Base-by-base conservation (phyloP, 1,140 invertebrate genomes). In the Potamilus streckersoni region DNA sequence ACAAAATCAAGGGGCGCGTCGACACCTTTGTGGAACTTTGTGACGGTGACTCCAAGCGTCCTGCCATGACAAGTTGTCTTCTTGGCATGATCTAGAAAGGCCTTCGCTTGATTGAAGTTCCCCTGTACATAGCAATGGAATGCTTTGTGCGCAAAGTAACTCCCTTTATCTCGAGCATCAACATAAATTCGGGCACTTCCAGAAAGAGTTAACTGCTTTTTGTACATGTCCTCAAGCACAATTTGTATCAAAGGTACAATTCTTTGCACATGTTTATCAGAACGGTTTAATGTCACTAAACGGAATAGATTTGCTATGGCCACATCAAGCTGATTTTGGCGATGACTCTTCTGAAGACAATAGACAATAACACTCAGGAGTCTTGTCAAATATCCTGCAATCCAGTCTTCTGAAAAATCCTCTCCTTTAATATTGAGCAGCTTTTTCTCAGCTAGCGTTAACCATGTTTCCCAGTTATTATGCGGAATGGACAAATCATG, bases 1-100 rank as follows among this genome's bases (percentile, higher is more conserved):
- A 68, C 38, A 56, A n/a, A 68, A 19, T 68, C 66, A 56, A 68
- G 66, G 14, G 66, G 66, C 5, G 8, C 17, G 49, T 68, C 66
- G 1, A 68, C 19, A 14, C 55, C 66, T 19, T n/a, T 56, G 49
- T 68, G 55, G 19, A 68, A 68, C 20, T 68, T 68, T 19, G 66
- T 68, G 19, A 68, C 19, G 20, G 66, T 19, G 11, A 68, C 49
- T 55, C 66, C 66, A 68, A 68, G 1, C 0, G 66, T 68, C 1
- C 27, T 56, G 55, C 5, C 27, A 20, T 38, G 8, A 16, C 20
- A n/a, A 1, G 13, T 20, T 16, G 49, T n/a, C 19, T 68, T 8
- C 23, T 56, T 20, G 12, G 49, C 66, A 57, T 68, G 17, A 8
- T 17, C 12, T 0, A 68, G 11, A 3, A 14, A 55, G 0, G 12